Conservation (phyloP, 2,797 vertebrate species). For the Pseudopleuronectes americanus region DNA sequence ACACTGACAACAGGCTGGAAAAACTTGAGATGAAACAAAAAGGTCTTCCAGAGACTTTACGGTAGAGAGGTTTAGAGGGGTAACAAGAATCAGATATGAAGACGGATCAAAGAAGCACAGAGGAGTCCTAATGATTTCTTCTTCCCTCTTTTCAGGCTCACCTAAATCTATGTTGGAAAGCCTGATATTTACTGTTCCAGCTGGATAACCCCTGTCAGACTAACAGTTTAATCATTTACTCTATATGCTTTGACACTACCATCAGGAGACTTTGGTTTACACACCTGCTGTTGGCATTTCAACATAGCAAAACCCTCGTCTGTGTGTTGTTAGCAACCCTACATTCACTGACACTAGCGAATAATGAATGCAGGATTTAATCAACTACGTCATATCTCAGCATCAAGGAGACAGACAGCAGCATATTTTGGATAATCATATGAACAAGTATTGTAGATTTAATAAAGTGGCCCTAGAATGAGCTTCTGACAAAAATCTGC, state of each 20-base stretch:
- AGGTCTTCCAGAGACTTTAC: slow-evolving; percentile 22
- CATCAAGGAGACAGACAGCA: no score
- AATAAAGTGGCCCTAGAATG: no score
- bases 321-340: not conserved
- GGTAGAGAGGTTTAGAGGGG: not conserved
- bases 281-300: slow-evolving; percentile 1
- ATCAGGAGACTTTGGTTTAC: slow-evolving; percentile 7
- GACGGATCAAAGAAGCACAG: slow-evolving; percentile 20
- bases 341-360: not conserved
- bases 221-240: slow-evolving; percentile 33
- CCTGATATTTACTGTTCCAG: slow-evolving; percentile 5
- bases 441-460: not conserved
- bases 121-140: slow-evolving; percentile 12
- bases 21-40: slow-evolving; percentile 3
- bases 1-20: not conserved
- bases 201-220: not conserved
- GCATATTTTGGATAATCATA: not conserved
- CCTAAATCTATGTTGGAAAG: slow-evolving; percentile 15
- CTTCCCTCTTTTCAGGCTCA: slow-evolving; percentile 19
- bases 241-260: not conserved
- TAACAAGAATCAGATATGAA: slow-evolving; percentile 16
- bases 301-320: slow-evolving; percentile 1
- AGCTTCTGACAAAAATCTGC: no score
- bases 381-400: not conserved
- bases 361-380: not conserved